phyloP scores from a whole-genome alignment of 1,140 invertebrate species.

The Drosophila equinoxialis region DNA sequence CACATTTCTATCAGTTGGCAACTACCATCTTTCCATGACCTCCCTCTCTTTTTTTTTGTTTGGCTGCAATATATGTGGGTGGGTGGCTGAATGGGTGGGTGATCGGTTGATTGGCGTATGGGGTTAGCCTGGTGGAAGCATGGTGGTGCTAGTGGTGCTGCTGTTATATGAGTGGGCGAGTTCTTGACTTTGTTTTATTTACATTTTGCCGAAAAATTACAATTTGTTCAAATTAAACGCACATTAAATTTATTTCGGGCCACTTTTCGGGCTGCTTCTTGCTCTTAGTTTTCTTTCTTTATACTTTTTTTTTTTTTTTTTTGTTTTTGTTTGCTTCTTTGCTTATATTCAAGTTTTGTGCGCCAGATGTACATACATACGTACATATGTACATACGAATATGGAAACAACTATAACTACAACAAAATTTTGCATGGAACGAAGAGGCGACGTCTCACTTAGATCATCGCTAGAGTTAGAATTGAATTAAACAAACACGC shows the following conservation, averaged over 20 bases:
- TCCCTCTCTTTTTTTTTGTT: not conserved
- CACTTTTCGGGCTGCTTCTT: slow-evolving; percentile 22
- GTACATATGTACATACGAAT: not conserved
- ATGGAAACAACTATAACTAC: slow-evolving; percentile 41
- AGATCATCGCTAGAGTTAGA: slow-evolving; percentile 80
- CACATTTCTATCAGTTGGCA: not conserved
- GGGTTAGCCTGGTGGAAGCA: not conserved
- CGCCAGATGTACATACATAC: slow-evolving; percentile 55
- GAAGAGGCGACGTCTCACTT: slow-evolving; percentile 69
- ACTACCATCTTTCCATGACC: not conserved
- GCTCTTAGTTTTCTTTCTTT: slow-evolving; percentile 7
- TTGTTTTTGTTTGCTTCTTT: slow-evolving; percentile 7
- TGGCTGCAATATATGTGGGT: not conserved
- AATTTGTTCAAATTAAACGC: slow-evolving; percentile 75
- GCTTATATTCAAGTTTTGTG: slow-evolving; percentile 53
- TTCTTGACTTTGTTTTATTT: slow-evolving; percentile 38
- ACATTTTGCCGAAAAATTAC: slow-evolving; percentile 48
- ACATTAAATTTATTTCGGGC: slow-evolving; percentile 66
- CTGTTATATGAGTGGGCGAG: slow-evolving; percentile 3
- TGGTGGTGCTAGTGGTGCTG: slow-evolving; percentile 5
- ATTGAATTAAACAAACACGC: slow-evolving; percentile 75
- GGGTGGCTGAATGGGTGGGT: not conserved
- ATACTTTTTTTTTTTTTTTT: slow-evolving; percentile 20
- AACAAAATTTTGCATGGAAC: slow-evolving; percentile 45
- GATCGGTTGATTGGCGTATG: slow-evolving; percentile 2